Conservation (phyloP, 2,888 invertebrate genomes). For the Agrochola circellaris region DNA sequence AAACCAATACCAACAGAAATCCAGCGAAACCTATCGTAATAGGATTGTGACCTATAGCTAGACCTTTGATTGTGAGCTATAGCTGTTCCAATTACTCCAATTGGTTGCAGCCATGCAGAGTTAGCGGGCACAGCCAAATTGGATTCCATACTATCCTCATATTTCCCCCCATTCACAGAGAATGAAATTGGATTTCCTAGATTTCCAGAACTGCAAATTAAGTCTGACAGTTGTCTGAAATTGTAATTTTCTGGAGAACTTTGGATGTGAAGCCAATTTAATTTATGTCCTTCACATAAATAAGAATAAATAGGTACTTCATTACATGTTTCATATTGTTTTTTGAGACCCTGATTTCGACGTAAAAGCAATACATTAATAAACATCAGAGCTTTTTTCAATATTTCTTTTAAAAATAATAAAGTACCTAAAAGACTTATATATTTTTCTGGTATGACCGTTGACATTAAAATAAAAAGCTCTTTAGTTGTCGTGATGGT, state of each 20-base stretch:
- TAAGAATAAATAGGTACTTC: neutral
- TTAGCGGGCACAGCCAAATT: constrained; percentile 15
- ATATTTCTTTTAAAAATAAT: constrained; percentile 23
- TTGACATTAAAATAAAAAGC: constrained; percentile 33
- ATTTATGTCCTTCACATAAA: neutral
- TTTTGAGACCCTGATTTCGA: neutral
- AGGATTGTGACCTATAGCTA: constrained; percentile 1
- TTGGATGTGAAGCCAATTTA: neutral
- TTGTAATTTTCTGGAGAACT: constrained; percentile 7
- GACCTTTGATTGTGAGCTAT: too few species aligned
- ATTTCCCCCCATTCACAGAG: neutral
- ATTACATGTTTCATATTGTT: neutral
- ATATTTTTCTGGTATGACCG: constrained; percentile 9
- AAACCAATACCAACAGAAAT: too few species aligned
- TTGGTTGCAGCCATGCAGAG: constrained; percentile 10
- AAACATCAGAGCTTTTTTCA: neutral
- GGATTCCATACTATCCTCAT: constrained; percentile 14
- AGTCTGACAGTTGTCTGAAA: neutral
- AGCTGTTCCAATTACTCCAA: constrained; percentile 6
- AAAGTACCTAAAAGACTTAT: neutral
- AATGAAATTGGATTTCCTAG: constrained; percentile 29
- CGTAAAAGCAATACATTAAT: constrained; percentile 5
- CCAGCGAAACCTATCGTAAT: constrained; percentile 1
- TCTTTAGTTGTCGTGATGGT: neutral
- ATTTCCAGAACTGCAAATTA: constrained; percentile 9